Evolutionary conservation across 2,113 vertebrate genomes (phyloP), one percentile per base, ranked within the genome.

Genomic region (Myxocyprinus asiaticus): DNA sequence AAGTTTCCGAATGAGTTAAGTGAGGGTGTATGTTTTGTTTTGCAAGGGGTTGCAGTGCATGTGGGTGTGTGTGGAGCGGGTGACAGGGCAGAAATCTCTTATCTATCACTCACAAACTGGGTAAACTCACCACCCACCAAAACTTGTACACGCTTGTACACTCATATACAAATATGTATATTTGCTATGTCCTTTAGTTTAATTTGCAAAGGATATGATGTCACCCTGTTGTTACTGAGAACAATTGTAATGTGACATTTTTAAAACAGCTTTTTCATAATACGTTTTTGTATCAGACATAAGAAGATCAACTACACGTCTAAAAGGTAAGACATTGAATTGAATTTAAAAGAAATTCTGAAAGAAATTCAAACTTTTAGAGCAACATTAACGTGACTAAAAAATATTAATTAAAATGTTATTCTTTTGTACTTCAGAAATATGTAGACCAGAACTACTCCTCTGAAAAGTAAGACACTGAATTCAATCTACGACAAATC

Each of bases 11-110:
- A 61, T 59, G 42, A 4, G 8, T n/a, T 44, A 33, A 33, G 22
- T 33, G 22, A 14, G 53, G 70, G 70, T 73, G 70, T 71, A 53
- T 72, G n/a, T 47, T 17, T 44, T 58, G 55, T n/a, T 68, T 44
- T 53, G 78, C n/a, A n/a, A 65, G 61, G 22, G 43, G 69, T 15
- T 14, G 8, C 1, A 17, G 0, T 65, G 78, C 69, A 45, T 9
- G 50, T 71, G 43, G 82, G 86, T 81, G 81, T 82, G 78, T 77
- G 86, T 91, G 86, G 84, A 33, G 69, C 12, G 9, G 79, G 79
- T 86, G 91, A 94, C 93, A 93, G 78, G 76, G 79, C 22, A 78
- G 76, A 82, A 43, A 33, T 73, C 8, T 83, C 88, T 92, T 93
- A 93, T 93, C 93, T 91, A 76, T 78, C 61, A 59, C 73, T 78